phyloP scores from a whole-genome alignment of 1,140 invertebrate genomes.

The Apolygus lucorum region DNA sequence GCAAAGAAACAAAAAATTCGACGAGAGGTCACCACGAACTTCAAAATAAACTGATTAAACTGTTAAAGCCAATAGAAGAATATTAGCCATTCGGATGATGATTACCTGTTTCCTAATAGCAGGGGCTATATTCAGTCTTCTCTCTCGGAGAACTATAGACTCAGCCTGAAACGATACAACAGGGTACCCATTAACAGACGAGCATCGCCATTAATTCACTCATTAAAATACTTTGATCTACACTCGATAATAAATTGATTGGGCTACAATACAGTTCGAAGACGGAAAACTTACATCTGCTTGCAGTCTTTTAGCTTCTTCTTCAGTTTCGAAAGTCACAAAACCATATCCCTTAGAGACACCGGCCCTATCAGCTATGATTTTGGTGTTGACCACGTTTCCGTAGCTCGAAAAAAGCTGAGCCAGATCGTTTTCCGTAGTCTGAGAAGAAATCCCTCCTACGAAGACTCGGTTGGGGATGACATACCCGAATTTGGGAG shows the following conservation, averaged over 20 bases:
- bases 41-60: too few species aligned
- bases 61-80: too few species aligned
- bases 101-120: neutral
- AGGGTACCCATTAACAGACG: too few species aligned
- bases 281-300: constrained; percentile 49
- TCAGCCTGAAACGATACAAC: neutral
- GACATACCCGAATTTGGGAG: constrained; percentile 64
- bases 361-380: constrained; percentile 85
- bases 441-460: constrained; percentile 79
- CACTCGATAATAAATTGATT: too few species aligned
- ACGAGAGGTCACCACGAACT: too few species aligned
- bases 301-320: constrained; percentile 70
- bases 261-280: too few species aligned
- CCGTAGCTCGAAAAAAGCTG: constrained; percentile 79
- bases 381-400: constrained; percentile 85
- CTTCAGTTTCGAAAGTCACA: constrained; percentile 89
- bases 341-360: constrained; percentile 93
- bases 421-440: constrained; percentile 72
- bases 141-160: neutral
- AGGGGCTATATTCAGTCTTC: neutral
- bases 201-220: too few species aligned
- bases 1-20: too few species aligned
- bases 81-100: too few species aligned
- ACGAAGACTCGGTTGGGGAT: constrained; percentile 93
- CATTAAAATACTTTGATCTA: too few species aligned